Percentiles rank a stretch among this genome's conserved stretches.
Conservation (phyloP, 1,140 invertebrate species). For the Archivesica marissinica region DNA sequence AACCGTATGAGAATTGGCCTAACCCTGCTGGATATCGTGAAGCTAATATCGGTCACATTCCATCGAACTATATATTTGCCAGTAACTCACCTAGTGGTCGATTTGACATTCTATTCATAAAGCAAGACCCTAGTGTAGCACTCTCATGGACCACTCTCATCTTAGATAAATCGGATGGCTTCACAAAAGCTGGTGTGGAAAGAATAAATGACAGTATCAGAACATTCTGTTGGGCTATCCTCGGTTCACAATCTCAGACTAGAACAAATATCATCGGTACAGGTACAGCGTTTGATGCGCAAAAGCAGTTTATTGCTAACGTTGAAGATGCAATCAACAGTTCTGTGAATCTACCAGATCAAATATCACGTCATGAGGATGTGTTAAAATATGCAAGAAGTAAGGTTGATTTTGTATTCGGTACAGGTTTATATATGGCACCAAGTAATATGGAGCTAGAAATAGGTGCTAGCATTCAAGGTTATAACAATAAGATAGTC, state of each 20-base stretch:
- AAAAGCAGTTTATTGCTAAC: constrained; percentile 6
- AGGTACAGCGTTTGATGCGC: neutral
- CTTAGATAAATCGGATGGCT: constrained; percentile 12
- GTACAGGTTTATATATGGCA: constrained; percentile 44
- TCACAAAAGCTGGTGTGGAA: constrained; percentile 32
- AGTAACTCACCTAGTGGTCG: neutral
- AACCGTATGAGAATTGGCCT: neutral
- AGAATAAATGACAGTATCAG: constrained; percentile 45
- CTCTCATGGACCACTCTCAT: neutral
- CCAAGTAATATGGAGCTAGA: constrained; percentile 43
- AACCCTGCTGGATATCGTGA: neutral
- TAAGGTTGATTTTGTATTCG: neutral
- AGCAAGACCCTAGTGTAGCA: neutral
- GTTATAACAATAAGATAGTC: constrained; percentile 45
- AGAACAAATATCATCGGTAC: neutral
- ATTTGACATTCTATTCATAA: neutral
- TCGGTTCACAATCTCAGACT: constrained; percentile 32
- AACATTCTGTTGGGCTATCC: constrained; percentile 35
- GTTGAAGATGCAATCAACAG: constrained; percentile 18
- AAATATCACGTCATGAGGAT: constrained; percentile 5
- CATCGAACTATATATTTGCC: neutral
- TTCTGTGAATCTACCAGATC: neutral
- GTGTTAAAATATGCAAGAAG: too few species aligned
- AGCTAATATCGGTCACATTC: neutral
- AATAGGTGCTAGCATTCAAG: neutral